Conservation (phyloP, 2,888 invertebrate species). For the Cheiracanthium punctorium region DNA sequence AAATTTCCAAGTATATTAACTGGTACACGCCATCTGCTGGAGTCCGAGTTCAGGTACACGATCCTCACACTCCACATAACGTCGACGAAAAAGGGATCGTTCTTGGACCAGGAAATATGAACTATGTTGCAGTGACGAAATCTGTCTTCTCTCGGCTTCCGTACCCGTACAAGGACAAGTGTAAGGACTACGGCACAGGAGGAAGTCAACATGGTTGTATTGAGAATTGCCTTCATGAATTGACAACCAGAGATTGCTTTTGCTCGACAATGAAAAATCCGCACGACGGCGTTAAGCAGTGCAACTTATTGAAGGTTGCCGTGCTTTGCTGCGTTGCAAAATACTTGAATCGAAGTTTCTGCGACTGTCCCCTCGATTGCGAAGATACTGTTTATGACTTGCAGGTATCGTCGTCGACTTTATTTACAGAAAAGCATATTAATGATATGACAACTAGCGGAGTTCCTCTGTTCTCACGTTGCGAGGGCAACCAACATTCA, state of each 20-base stretch:
- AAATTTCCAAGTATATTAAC: background rate
- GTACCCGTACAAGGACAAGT: background rate
- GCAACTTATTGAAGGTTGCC: background rate
- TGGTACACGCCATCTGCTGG: background rate
- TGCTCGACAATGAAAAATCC: background rate
- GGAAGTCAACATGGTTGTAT: background rate
- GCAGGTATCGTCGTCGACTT: background rate
- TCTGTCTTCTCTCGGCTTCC: background rate
- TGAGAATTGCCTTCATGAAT: background rate
- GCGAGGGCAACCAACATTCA: background rate
- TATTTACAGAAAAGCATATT: background rate
- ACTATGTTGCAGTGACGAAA: background rate
- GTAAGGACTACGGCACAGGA: background rate
- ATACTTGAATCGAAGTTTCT: background rate
- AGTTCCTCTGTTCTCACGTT: background rate
- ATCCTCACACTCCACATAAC: background rate
- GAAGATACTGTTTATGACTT: background rate
- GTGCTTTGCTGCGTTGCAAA: background rate
- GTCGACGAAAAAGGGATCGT: background rate
- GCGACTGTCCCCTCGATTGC: background rate
- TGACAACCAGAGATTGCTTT: background rate
- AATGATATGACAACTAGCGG: background rate
- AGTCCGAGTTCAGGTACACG: background rate
- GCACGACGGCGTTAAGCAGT: background rate
- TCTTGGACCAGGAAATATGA: background rate